Base-by-base conservation (phyloP, 2,888 invertebrate genomes). In the Pseudoips prasinana region DNA sequence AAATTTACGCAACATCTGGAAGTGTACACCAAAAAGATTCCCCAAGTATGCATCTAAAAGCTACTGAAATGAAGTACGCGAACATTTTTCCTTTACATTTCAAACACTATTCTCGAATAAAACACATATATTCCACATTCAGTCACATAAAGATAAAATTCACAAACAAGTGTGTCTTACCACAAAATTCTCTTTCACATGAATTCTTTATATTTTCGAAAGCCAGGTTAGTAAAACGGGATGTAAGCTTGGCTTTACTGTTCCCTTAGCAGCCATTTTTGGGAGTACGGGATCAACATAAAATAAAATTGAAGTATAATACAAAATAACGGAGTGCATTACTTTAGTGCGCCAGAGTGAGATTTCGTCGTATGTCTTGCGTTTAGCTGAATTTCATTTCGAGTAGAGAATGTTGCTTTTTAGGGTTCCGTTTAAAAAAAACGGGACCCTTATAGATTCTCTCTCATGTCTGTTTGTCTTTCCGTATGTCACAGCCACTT, bases 281-380 rank as follows among this genome's bases (percentile, higher is more conserved):
- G 57, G 66, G 51, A 68, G 65, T 65, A 56, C 19, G 64, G 76
- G 77, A 76, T 77, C 70, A 78, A 69, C 73, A 71, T 77, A 73
- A 78, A 79, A 78, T 78, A 73, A 78, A 77, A 73, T 74, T 67
- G 72, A 67, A 70, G 67, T 55, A 62, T 66, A 63, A 58, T 60
- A 67, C 48, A 47, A 64, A 49, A 59, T 64, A 64, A 61, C 58
- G 47, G 46, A 58, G 54, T 64, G 65, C 58, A 68, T 64, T 65
- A 64, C 45, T 22, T 36, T 30, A 32, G 40, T 42, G 46, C 25
- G 14, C 2, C 5, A 14, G 2, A 3, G 14, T 14, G 5, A 14
- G 14, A 14, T 14, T 14, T 14, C 46, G 25, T 24, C 38, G 25
- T 27, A 39, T n/a, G n/a, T n/a, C n/a, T n/a, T n/a, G n/a, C n/a